Percentiles rank a stretch among this genome's conserved stretches.
These are phyloP conservation scores for Drosophila acutilabella DNA, from an alignment of 2,888 invertebrate species.

Conservation along the genomic window DNA sequence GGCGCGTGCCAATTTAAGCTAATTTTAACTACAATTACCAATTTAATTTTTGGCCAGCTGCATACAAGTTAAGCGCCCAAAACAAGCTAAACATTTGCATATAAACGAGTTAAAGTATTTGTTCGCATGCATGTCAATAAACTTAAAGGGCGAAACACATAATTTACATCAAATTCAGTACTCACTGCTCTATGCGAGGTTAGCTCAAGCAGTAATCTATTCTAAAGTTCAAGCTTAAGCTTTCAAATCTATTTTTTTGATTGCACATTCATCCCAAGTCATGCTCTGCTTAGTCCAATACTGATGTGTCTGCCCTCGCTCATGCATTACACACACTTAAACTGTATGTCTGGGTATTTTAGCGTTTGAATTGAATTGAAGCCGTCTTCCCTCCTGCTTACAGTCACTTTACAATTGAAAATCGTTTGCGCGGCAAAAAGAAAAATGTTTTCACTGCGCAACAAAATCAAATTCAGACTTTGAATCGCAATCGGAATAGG, in stretches of 20 bases:
- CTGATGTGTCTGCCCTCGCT: neutral
- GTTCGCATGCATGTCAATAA: conserved; percentile 17
- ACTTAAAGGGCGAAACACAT: conserved; percentile 14
- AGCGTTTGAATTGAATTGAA: conserved; percentile 50
- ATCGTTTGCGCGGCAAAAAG: conserved; percentile 63
- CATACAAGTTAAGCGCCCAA: conserved; percentile 19
- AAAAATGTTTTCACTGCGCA: conserved; percentile 56
- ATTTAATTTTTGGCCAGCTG: conserved; percentile 34
- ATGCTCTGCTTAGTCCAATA: neutral
- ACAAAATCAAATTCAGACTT: conserved; percentile 42
- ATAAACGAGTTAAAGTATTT: conserved; percentile 36
- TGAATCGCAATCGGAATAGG: conserved; percentile 24
- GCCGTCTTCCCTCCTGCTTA: conserved; percentile 1
- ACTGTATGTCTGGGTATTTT: conserved; percentile 53
- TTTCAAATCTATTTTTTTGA: no score
- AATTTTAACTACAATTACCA: conserved; percentile 48
- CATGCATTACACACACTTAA: conserved; percentile 25
- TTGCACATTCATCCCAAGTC: neutral
- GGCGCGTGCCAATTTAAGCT: conserved; percentile 40
- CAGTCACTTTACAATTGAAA: conserved; percentile 68
- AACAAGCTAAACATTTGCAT: conserved; percentile 37
- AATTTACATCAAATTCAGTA: neutral
- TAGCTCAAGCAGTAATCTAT: neutral
- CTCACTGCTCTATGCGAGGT: conserved; percentile 3
- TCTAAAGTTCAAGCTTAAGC: neutral